These are phyloP conservation scores for Mesitornis unicolor DNA, from an alignment of 2,113 vertebrate species.

Conservation along the genomic window DNA sequence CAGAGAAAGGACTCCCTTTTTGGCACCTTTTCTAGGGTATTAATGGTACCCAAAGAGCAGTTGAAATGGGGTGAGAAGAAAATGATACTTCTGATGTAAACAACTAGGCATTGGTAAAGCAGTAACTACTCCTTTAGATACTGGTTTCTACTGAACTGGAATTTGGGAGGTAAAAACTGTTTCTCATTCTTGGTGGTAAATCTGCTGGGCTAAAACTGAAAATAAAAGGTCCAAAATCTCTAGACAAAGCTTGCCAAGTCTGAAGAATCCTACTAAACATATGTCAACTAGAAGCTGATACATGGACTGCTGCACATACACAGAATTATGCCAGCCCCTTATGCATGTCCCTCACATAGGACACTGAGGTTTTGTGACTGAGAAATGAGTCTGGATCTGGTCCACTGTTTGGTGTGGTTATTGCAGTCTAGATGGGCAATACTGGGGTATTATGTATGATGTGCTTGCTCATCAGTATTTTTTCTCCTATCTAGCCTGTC, in stretches of 20 bases:
- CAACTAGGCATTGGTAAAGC: neutral
- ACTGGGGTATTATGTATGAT: neutral
- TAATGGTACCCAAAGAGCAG: neutral
- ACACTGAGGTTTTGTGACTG: neutral
- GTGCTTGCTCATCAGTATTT: rapidly evolving
- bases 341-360: neutral
- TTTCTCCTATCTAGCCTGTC: neutral
- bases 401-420: neutral
- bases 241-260: neutral
- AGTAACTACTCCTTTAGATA: neutral
- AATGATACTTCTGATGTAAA: slow-evolving; percentile 13
- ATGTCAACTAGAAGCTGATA: neutral
- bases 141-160: neutral
- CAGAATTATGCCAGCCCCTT: neutral
- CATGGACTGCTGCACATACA: neutral
- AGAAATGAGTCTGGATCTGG: neutral
- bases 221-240: neutral
- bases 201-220: slow-evolving; percentile 9
- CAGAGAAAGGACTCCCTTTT: slow-evolving; percentile 32
- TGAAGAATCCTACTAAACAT: neutral
- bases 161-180: neutral
- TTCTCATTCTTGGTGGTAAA: neutral
- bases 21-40: slow-evolving; percentile 5
- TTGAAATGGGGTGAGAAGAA: slow-evolving; percentile 32
- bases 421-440: neutral